phyloP scores from a whole-genome alignment of 92 coral and sea anemone species.

The Heliopora coerulea region DNA sequence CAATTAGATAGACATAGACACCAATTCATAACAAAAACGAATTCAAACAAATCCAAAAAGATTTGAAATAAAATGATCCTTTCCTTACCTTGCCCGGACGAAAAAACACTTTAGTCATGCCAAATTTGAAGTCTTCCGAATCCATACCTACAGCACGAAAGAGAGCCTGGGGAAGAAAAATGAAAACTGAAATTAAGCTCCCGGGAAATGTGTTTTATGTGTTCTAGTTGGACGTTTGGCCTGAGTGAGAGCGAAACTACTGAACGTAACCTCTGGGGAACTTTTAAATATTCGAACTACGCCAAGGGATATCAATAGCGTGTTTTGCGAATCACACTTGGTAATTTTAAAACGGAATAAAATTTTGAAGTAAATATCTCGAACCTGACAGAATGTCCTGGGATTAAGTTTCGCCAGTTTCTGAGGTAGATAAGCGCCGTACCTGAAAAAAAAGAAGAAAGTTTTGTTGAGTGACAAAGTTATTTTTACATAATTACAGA shows the following conservation, averaged over 20 bases:
- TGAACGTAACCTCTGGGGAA: too few relatives aligned
- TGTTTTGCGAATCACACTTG: too few relatives aligned
- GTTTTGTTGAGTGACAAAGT: neutral
- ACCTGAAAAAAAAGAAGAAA: constrained; percentile 56
- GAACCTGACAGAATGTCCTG: constrained; percentile 86
- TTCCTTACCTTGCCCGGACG: constrained; percentile 91
- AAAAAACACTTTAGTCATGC: constrained; percentile 91
- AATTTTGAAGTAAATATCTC: neutral
- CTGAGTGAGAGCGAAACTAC: too few relatives aligned
- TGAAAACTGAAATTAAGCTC: too few relatives aligned
- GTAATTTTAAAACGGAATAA: too few relatives aligned
- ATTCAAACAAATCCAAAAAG: too few relatives aligned
- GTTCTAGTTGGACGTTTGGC: too few relatives aligned
- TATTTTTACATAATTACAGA: too few relatives aligned
- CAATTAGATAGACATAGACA: too few relatives aligned
- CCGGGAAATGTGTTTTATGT: too few relatives aligned
- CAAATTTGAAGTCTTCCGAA: constrained; percentile 90
- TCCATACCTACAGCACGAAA: constrained; percentile 96
- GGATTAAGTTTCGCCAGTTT: constrained; percentile 82
- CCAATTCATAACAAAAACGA: neutral
- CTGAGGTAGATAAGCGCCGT: constrained; percentile 75
- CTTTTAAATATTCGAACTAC: too few relatives aligned
- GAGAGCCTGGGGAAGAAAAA: constrained; percentile 63
- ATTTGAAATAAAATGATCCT: neutral
- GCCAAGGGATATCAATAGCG: too few relatives aligned